Evolutionary conservation across 2,888 invertebrate species (phyloP), one percentile per base, ranked within the genome.

Genomic region (Sesia apiformis): DNA sequence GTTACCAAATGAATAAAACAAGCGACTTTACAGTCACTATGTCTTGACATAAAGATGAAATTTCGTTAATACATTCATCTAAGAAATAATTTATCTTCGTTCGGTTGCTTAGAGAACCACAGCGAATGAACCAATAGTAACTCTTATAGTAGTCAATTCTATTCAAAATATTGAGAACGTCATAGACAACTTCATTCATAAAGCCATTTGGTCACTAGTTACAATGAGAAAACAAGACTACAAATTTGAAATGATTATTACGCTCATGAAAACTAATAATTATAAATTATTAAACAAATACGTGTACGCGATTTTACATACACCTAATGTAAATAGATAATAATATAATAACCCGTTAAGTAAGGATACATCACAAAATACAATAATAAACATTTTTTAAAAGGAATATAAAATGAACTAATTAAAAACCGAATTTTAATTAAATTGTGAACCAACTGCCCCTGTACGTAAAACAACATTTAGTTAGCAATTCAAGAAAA

Each of bases 351-450:
- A 23, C 23, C 23, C 23, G n/a, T 23, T 23, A 23, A 23, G n/a
- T n/a, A n/a, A 1, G 23, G 23, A 1, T 23, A 23, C 23, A 23
- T 23, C 23, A 23, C 23, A 23, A 23, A 23, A 23, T 23, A 23
- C 23, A 23, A 23, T 23, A 23, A 1, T 23, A 23, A 23, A 23
- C 2, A 23, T 23, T 23, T 23, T 23, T 23, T 23, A 23, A 23
- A 23, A 23, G 23, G 23, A 23, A 42, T 67, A 71, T 63, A 62
- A 64, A 70, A 69, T 64, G 63, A 59, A 60, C 58, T 53, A 74
- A 76, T 75, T 73, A 69, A 68, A 64, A 67, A 63, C 66, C 67
- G 68, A 64, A 66, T 70, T 61, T 63, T 68, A 72, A 77, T 76
- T 71, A 71, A 74, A 71, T 67, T 64, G 66, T 67, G 64, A 60